Evolutionary conservation across 2,113 vertebrate species (phyloP).

Genomic region (Labeo catla): DNA sequence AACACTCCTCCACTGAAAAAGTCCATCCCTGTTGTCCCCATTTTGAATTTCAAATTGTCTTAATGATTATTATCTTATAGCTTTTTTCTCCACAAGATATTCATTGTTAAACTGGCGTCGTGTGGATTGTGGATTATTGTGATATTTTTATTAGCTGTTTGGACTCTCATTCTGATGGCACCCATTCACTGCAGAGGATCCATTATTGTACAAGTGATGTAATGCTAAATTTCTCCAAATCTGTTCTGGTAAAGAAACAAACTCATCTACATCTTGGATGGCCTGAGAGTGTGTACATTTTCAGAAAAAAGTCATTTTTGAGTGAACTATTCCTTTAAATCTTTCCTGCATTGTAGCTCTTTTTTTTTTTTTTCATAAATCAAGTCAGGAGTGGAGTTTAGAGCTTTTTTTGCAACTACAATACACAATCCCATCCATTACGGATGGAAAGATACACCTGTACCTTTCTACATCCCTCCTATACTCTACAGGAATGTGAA

Average conservation of each 20-base stretch:
- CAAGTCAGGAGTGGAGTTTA: not conserved
- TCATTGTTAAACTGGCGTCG: no score
- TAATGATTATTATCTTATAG: no score
- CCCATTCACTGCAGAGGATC: not conserved
- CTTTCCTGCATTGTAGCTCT: not conserved
- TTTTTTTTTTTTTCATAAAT: not conserved
- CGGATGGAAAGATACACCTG: not conserved
- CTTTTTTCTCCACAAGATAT: no score
- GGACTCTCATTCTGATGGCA: not conserved
- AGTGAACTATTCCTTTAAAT: not conserved
- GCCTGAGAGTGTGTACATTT: not conserved
- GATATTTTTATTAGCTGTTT: not conserved
- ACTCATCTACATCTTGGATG: not conserved
- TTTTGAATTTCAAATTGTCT: no score
- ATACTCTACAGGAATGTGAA: slow-evolving; percentile 20
- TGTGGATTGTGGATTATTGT: not conserved
- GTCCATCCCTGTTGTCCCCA: no score
- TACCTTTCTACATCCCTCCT: not conserved
- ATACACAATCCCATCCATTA: not conserved
- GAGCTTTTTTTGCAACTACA: not conserved
- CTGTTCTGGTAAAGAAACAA: not conserved
- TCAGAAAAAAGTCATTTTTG: not conserved
- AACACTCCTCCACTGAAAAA: no score
- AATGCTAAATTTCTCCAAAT: not conserved
- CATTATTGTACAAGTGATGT: not conserved